These are phyloP conservation scores for Rugalucina vietnamica DNA, from an alignment of 2,888 invertebrate genomes.

Conservation along the genomic window DNA sequence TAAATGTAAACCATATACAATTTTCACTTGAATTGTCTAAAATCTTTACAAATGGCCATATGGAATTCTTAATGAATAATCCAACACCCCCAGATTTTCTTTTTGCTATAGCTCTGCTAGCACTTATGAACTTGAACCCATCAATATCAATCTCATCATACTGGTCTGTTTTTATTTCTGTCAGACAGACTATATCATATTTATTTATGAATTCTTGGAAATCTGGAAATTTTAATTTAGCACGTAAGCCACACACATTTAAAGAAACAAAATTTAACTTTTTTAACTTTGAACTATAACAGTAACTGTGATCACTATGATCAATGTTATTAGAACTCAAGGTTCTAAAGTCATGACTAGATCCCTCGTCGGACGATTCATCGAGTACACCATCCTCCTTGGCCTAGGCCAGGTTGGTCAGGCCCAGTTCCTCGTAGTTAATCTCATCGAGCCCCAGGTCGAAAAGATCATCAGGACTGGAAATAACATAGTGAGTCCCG, in stretches of 20 bases:
- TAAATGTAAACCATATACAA: conserved; percentile 10
- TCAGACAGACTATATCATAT: background rate
- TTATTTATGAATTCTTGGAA: conserved; percentile 3
- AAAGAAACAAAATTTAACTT: conserved; percentile 3
- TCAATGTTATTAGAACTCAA: background rate
- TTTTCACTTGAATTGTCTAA: conserved; percentile 2
- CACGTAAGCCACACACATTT: background rate
- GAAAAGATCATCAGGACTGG: conserved; percentile 1
- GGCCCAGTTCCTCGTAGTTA: background rate
- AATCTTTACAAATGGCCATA: background rate
- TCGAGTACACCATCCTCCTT: background rate
- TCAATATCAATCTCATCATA: background rate
- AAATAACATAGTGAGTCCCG: background rate
- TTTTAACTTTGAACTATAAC: background rate
- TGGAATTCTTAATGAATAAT: background rate
- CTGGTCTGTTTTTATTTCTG: background rate
- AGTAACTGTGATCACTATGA: background rate
- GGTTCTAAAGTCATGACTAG: background rate
- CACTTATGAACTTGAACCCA: conserved; percentile 1
- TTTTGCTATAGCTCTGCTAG: background rate
- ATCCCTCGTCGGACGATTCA: background rate
- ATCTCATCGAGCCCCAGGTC: background rate
- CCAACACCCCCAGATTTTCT: conserved; percentile 11
- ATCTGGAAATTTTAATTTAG: conserved; percentile 5
- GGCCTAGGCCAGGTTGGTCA: background rate